Conservation (phyloP, 2,888 invertebrate species). For the Mythimna lalbum region DNA sequence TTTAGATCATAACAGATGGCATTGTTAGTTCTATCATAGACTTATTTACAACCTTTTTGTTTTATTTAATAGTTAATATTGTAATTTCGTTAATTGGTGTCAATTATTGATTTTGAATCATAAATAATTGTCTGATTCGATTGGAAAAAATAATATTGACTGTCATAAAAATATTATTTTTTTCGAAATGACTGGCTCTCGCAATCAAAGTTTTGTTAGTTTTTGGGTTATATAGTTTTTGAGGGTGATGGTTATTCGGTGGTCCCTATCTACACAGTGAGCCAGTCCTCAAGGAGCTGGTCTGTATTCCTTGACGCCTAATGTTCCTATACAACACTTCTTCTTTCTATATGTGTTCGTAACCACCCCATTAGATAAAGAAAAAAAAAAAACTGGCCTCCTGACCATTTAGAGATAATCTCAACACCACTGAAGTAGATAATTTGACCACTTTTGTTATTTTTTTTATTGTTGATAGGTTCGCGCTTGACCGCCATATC, state of each 20-base stretch:
- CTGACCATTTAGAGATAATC: conserved; percentile 87
- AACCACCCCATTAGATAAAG: conserved; percentile 62
- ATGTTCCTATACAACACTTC: conserved; percentile 78
- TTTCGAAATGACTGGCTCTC: conserved; percentile 71
- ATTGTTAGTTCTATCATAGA: conserved; percentile 14
- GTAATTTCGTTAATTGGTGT: not conserved
- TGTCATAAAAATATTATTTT: conserved; percentile 3
- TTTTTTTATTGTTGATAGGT: too few relatives aligned
- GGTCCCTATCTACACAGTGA: conserved; percentile 85
- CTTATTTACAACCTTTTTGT: not conserved
- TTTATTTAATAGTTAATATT: not conserved
- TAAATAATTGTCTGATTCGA: not conserved
- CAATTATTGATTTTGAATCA: too few relatives aligned
- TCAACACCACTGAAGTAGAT: conserved; percentile 88
- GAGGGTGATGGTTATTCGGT: conserved; percentile 59
- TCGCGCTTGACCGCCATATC: too few relatives aligned
- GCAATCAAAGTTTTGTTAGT: conserved; percentile 66
- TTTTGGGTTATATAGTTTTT: conserved; percentile 29
- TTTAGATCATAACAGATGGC: conserved; percentile 55
- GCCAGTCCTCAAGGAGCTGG: conserved; percentile 82
- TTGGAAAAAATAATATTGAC: not conserved
- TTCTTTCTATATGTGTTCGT: conserved; percentile 81
- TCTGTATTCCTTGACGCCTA: conserved; percentile 71
- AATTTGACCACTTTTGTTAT: conserved; percentile 73
- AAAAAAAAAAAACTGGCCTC: conserved; percentile 81